Percentiles rank a stretch among this genome's conserved stretches.
Conservation (phyloP, 2,888 invertebrate genomes). For the Lordiphosa fenestrarum region DNA sequence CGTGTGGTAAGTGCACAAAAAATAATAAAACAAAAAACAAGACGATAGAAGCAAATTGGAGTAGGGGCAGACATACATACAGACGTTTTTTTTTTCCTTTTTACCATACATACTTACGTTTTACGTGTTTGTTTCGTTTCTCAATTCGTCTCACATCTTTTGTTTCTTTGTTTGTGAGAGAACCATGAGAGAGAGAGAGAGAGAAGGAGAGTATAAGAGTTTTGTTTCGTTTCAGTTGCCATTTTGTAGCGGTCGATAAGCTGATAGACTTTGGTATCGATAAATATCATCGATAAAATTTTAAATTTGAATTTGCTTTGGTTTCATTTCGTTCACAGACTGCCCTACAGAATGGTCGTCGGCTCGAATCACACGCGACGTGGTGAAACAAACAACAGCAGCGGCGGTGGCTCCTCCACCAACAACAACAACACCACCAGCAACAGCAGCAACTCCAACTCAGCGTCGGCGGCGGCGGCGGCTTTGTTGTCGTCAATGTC, state of each 20-base stretch:
- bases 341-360: conserved; percentile 79
- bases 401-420: conserved; percentile 29
- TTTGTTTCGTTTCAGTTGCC: conserved; percentile 14
- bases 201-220: conserved; percentile 8
- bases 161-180: conserved; percentile 14
- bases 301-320: not conserved
- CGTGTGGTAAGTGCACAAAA: conserved; percentile 27
- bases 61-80: not conserved
- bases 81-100: conserved; percentile 1
- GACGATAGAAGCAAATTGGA: not conserved
- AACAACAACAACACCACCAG: conserved; percentile 26
- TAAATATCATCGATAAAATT: too few relatives aligned
- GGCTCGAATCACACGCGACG: conserved; percentile 79
- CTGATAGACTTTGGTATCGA: too few relatives aligned
- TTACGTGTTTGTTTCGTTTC: conserved; percentile 8
- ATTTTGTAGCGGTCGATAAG: not conserved
- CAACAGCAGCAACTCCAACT: conserved; percentile 54
- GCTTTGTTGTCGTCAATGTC: conserved; percentile 51
- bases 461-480: conserved; percentile 42
- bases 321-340: conserved; percentile 38
- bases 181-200: conserved; percentile 7
- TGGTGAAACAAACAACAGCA: conserved; percentile 67
- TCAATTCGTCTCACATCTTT: conserved; percentile 10
- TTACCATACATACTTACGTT: conserved; percentile 2
- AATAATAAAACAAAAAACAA: not conserved